Evolutionary conservation across 2,888 invertebrate genomes (phyloP).

Genomic region (Dolomedes plantarius): DNA sequence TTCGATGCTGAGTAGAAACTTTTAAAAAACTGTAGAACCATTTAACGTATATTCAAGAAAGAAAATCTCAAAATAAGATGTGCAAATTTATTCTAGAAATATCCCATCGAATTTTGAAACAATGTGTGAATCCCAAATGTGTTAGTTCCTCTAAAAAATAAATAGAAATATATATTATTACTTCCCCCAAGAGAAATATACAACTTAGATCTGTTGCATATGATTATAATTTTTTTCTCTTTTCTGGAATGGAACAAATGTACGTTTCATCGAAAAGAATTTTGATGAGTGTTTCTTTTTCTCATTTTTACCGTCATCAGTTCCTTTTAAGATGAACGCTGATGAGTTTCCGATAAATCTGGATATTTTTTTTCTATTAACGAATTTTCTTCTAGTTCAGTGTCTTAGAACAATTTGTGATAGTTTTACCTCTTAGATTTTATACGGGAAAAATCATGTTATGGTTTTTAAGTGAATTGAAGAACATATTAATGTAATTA

Average conservation of each 20-base stretch:
- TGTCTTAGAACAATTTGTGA: not conserved
- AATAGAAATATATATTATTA: not conserved
- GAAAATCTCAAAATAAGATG: not conserved
- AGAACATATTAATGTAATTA: too few species aligned
- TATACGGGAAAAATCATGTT: too few species aligned
- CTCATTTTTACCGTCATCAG: slow-evolving; percentile 16
- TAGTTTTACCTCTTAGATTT: not conserved
- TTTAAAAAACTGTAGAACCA: not conserved
- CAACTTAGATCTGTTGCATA: not conserved
- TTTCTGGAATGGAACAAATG: not conserved
- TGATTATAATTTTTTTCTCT: not conserved
- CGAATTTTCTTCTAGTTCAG: not conserved
- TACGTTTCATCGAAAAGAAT: slow-evolving; percentile 5
- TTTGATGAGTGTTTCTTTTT: slow-evolving; percentile 1
- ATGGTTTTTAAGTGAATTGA: too few species aligned
- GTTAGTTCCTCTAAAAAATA: too few species aligned
- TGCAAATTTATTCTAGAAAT: not conserved
- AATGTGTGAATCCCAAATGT: not conserved
- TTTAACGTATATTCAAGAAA: not conserved
- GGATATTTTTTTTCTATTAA: not conserved
- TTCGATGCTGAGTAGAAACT: not conserved
- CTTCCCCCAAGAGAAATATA: not conserved
- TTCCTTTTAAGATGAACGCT: not conserved
- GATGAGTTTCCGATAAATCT: slow-evolving; percentile 31
- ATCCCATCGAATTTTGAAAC: not conserved